Conservation (phyloP, 2,888 invertebrate genomes). For the Patella pellucida region DNA sequence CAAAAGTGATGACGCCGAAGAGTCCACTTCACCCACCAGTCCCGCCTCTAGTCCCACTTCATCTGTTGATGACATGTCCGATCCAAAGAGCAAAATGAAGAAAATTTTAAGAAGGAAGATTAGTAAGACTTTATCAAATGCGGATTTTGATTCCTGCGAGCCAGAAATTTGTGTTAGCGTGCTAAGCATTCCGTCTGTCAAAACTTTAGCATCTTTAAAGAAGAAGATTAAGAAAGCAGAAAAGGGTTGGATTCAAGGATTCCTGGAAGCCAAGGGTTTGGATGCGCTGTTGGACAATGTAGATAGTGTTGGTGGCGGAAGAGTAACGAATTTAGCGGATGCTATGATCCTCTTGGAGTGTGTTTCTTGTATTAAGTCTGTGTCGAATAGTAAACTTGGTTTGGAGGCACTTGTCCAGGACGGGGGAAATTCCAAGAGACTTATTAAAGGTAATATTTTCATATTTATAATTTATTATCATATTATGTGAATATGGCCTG, state of each 20-base stretch:
- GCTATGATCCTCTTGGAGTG: slow-evolving; percentile 66
- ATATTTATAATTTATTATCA: background rate
- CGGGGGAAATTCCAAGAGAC: slow-evolving; percentile 90
- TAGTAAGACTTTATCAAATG: slow-evolving; percentile 41
- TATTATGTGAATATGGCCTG: too few relatives aligned
- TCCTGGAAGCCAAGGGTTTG: slow-evolving; percentile 62
- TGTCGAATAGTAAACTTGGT: slow-evolving; percentile 92
- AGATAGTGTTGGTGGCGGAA: slow-evolving; percentile 56
- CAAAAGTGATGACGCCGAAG: background rate
- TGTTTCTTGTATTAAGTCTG: slow-evolving; percentile 63
- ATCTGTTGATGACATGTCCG: background rate
- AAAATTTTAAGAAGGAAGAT: slow-evolving; percentile 46
- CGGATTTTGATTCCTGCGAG: slow-evolving; percentile 57
- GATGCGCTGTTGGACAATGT: slow-evolving; percentile 60
- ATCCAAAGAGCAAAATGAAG: slow-evolving; percentile 9
- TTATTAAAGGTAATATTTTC: slow-evolving; percentile 80
- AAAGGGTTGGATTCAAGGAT: slow-evolving; percentile 63
- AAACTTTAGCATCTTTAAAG: slow-evolving; percentile 57
- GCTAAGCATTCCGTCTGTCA: slow-evolving; percentile 50
- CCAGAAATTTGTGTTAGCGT: slow-evolving; percentile 57
- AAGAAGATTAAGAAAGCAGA: slow-evolving; percentile 56
- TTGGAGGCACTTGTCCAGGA: slow-evolving; percentile 95
- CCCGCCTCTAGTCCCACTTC: background rate
- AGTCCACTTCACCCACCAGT: background rate
- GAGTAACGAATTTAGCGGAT: slow-evolving; percentile 63